These are phyloP conservation scores for Grallaria varia DNA, from an alignment of 2,113 vertebrate genomes.

Conservation along the genomic window DNA sequence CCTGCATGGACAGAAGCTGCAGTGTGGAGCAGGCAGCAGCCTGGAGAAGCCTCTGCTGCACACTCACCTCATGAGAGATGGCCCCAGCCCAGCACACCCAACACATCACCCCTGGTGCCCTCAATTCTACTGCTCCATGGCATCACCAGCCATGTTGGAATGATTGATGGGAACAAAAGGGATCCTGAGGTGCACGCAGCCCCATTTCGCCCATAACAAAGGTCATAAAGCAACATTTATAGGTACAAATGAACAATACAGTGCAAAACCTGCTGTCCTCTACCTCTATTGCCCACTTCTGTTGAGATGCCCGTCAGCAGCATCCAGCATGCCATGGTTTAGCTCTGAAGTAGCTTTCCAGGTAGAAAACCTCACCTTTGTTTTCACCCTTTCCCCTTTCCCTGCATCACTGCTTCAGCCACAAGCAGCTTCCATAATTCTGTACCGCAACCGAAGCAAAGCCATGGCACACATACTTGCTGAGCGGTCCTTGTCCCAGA, in stretches of 20 bases:
- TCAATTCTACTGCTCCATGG: neutral
- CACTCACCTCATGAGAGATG: accelerated
- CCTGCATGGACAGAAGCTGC: accelerated
- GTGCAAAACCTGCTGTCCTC: neutral
- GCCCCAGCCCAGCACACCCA: neutral
- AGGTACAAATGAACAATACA: neutral
- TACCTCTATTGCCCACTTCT: neutral
- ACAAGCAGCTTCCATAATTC: accelerated
- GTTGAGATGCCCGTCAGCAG: neutral
- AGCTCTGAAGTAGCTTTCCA: neutral
- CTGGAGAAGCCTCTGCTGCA: neutral
- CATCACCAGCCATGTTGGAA: neutral
- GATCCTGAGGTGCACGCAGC: neutral
- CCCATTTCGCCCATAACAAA: neutral
- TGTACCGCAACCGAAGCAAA: neutral
- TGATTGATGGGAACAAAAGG: neutral
- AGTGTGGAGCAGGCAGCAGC: neutral
- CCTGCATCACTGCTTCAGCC: neutral
- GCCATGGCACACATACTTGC: neutral
- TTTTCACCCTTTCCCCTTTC: neutral
- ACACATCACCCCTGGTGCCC: accelerated
- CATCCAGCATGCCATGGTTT: accelerated
- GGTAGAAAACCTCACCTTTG: neutral
- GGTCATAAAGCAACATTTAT: neutral
- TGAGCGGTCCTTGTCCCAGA: accelerated